Evolutionary conservation across 2,113 vertebrate species (phyloP).

Genomic region (Coracopsis vasa): DNA sequence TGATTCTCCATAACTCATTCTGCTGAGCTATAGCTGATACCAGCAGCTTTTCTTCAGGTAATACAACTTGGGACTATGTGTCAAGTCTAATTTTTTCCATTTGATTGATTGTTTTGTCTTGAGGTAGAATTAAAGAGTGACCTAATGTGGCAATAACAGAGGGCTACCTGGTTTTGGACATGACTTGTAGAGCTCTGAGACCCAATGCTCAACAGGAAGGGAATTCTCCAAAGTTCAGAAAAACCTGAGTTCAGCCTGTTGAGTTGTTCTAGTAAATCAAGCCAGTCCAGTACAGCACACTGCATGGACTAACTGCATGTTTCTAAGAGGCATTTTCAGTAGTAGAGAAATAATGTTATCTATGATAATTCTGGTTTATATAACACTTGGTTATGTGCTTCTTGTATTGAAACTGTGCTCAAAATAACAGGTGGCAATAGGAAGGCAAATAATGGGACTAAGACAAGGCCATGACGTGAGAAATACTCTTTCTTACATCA

Average conservation of each 20-base stretch:
- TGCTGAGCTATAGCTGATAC: not conserved
- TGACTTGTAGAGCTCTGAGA: not conserved
- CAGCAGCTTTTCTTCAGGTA: not conserved
- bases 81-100: not conserved
- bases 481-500: not conserved
- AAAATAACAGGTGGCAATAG: constrained; percentile 5
- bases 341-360: not conserved
- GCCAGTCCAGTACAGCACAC: not conserved
- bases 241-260: not conserved
- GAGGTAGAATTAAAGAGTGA: not conserved
- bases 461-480: not conserved
- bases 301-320: not conserved
- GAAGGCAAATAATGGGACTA: not conserved
- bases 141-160: not conserved
- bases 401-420: not conserved
- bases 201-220: not conserved
- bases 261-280: not conserved
- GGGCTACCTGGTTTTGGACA: not conserved
- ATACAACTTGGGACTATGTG: not conserved
- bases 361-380: not conserved
- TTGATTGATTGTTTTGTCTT: not conserved
- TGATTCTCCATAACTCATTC: not conserved
- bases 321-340: constrained; percentile 7
- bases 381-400: not conserved
- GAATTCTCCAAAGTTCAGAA: not conserved